Percentiles rank a stretch among this genome's conserved stretches.
Evolutionary conservation across 2,797 vertebrate genomes (phyloP).

Genomic region (Pyrrhura leucotis): DNA sequence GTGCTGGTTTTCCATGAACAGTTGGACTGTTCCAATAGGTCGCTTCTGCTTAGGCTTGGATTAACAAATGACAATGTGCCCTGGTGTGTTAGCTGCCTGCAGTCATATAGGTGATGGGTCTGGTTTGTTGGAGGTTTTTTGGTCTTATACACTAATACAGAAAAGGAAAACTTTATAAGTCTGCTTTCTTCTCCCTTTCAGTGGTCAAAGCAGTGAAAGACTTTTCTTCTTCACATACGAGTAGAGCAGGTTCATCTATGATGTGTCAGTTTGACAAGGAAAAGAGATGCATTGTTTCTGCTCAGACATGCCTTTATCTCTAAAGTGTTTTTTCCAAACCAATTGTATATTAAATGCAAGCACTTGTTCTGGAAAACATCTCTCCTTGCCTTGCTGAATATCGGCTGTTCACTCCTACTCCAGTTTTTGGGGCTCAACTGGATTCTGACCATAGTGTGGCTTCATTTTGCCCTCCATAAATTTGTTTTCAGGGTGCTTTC

Average conservation of each 20-base stretch:
- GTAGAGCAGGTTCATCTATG: not conserved
- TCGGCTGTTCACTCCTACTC: not conserved
- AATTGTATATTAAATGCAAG: not conserved
- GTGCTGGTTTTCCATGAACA: not conserved
- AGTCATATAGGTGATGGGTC: accelerated
- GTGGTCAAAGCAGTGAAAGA: not conserved
- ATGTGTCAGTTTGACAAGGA: not conserved
- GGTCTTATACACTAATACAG: not conserved
- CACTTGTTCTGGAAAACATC: not conserved
- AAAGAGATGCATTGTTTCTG: not conserved
- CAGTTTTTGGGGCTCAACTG: accelerated
- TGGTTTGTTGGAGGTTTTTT: not conserved
- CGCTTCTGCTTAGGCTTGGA: not conserved
- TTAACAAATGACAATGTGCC: not conserved
- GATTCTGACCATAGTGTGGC: not conserved
- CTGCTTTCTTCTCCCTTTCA: not conserved
- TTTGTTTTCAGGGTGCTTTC: not conserved
- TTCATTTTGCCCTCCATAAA: not conserved
- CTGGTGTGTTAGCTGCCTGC: not conserved
- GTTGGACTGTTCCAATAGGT: not conserved
- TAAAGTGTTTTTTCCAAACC: not conserved
- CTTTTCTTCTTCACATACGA: accelerated
- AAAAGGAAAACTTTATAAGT: not conserved
- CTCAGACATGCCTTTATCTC: not conserved
- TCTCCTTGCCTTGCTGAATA: not conserved